These are phyloP conservation scores for Rhyacophila evoluta DNA, from an alignment of 2,888 invertebrate species.

Conservation along the genomic window DNA sequence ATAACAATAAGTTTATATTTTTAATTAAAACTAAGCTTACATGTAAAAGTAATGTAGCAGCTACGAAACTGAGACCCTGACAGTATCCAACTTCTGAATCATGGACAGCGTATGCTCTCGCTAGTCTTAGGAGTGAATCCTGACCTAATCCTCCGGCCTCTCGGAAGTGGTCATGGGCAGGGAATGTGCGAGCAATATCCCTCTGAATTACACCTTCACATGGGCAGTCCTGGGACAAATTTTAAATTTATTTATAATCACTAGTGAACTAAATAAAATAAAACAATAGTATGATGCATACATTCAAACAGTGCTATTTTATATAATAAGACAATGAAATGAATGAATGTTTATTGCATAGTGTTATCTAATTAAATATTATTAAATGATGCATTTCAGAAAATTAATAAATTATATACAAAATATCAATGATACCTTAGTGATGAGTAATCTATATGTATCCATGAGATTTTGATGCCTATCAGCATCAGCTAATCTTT, in stretches of 20 bases:
- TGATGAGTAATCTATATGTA: slow-evolving; percentile 90
- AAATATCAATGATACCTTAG: too few relatives aligned
- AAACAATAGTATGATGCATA: too few relatives aligned
- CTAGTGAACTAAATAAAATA: too few relatives aligned
- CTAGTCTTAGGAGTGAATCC: slow-evolving; percentile 94
- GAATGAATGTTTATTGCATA: too few relatives aligned
- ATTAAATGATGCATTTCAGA: too few relatives aligned
- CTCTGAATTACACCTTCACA: slow-evolving; percentile 96
- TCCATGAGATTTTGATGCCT: slow-evolving; percentile 89
- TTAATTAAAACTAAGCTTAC: too few relatives aligned
- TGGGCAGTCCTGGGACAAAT: slow-evolving; percentile 82
- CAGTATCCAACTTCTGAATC: slow-evolving; percentile 99
- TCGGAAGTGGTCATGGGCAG: slow-evolving; percentile 98
- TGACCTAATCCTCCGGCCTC: slow-evolving; percentile 96
- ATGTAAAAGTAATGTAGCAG: slow-evolving; percentile 94
- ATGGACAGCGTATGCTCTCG: slow-evolving; percentile 97
- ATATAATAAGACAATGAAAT: too few relatives aligned
- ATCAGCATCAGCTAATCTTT: slow-evolving; percentile 89
- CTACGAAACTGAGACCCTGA: slow-evolving; percentile 97
- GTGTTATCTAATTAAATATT: too few relatives aligned
- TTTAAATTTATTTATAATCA: too few relatives aligned
- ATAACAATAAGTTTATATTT: too few relatives aligned
- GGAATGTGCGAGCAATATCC: slow-evolving; percentile 98
- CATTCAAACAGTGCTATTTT: too few relatives aligned
- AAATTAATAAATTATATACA: too few relatives aligned